Evolutionary conservation across 2,888 invertebrate genomes (phyloP), one percentile per base, ranked within the genome.

Genomic region (Papilio demoleus): DNA sequence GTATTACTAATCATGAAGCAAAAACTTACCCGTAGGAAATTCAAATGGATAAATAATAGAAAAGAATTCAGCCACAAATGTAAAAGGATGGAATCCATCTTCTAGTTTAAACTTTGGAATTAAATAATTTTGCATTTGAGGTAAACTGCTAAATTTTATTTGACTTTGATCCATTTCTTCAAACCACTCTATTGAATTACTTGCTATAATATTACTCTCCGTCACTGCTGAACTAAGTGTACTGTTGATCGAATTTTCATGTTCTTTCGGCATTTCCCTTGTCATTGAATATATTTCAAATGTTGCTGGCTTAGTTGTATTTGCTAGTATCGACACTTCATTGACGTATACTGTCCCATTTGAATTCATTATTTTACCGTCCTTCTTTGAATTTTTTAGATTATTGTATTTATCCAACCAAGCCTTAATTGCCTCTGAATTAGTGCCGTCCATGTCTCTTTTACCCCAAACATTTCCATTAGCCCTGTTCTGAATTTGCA

Each of bases 11-110:
- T n/a, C n/a, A n/a, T n/a, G n/a, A n/a, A n/a, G n/a, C n/a, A n/a
- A n/a, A 22, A 40, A 85, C 91, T 94, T 86, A 95, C 95, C 95
- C 67, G 93, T 83, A 70, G 95, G 95, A 85, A 95, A 94, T 74
- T 94, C 93, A 77, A 93, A 92, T 4, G 95, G 95, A 83, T 95
- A 94, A 79, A 95, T 92, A 79, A 94, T 84, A 74, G 93, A 93
- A 61, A 95, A 93, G 81, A 95, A 93, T 70, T 88, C 83, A 12
- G 95, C 93, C 80, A 95, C 93, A 81, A 94, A 94, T 76, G 93
- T 90, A 82, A 95, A 95, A 74, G 94, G 88, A 80, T 94, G 93
- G 81, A 94, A 91, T 73, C 94, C 94, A 70, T 94, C 93, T 70
- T 94, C 93, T 70, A 95, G 86, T 78, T 93, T 93, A 75, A 95